A percentile compares a stretch with the other conserved stretches of the same genome.
Conservation (phyloP, 2,888 invertebrate species). For the Dorcus parallelipipedus region DNA sequence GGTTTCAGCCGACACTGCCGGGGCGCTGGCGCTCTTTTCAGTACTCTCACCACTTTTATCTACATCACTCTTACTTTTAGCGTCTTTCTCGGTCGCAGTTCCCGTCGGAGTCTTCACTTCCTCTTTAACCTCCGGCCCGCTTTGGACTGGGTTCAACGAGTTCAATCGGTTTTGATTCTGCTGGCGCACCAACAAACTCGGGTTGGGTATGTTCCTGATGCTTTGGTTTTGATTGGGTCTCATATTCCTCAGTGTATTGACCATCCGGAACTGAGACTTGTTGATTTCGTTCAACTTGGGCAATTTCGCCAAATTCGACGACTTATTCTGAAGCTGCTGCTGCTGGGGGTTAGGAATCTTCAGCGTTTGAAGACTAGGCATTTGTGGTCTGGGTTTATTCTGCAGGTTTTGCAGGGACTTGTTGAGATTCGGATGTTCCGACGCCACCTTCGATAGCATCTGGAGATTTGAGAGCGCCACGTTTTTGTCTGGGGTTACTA, state of each 20-base stretch:
- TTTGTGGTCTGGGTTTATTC: conserved; percentile 36
- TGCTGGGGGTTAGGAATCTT: conserved; percentile 32
- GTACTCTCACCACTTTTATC: conserved; percentile 7
- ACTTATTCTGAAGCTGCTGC: conserved; percentile 20
- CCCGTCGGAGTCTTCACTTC: background rate
- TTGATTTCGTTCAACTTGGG: conserved; percentile 52
- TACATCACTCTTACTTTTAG: background rate
- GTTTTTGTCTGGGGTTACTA: conserved; percentile 15
- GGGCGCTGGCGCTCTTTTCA: conserved; percentile 3
- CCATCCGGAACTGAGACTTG: conserved; percentile 39
- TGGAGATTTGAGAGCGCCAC: conserved; percentile 52
- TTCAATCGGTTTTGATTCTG: conserved; percentile 48
- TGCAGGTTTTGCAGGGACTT: conserved; percentile 19
- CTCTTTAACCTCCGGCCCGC: conserved; percentile 1
- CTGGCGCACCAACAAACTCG: conserved; percentile 57
- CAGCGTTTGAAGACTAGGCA: conserved; percentile 42
- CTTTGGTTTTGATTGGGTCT: conserved; percentile 55
- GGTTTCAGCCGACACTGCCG: background rate
- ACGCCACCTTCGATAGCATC: conserved; percentile 51
- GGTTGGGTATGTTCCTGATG: conserved; percentile 63
- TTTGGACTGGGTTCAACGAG: conserved; percentile 8
- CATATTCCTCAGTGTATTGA: conserved; percentile 35
- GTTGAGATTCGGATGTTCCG: conserved; percentile 38
- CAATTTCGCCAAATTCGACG: conserved; percentile 38
- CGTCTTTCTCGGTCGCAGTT: background rate